Evolutionary conservation across 2,888 invertebrate genomes (phyloP), one percentile per base, ranked within the genome.

Genomic region (Pyralis farinalis): DNA sequence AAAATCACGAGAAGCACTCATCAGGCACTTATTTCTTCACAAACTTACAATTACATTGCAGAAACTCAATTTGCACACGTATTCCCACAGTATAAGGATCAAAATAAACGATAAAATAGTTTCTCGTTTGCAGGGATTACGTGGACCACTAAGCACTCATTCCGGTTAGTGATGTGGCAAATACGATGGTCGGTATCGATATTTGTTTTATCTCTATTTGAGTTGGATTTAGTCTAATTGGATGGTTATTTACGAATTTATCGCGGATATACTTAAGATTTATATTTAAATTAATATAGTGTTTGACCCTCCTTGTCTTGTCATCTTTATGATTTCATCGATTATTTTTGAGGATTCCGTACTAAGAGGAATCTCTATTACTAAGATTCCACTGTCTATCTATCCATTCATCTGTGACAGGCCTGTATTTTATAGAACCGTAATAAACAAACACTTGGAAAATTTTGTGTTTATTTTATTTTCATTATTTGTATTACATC

Each of bases 1-100:
- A 80, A 82, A 82, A 82, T 80, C 77, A 76, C 69, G 58, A 63
- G 63, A 59, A 66, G 58, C 74, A 74, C 71, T 77, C 79, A 77
- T 75, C 76, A 72, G 71, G 71, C 77, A 80, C 74, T 76, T 74
- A 71, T 58, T 50, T 57, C 50, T 42, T 50, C 42, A 51, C 55
- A 46, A 53, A 44, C 41, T 44, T 55, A 43, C 25, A 29, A 42
- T 31, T 43, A 34, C 22, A 9, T 21, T 5, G 25, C 30, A 21
- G 28, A 10, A 20, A 27, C 12, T 11, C 20, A 3, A 39, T 31
- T 40, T 16, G 42, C 28, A 38, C 34, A 37, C 58, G 54, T 69
- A 57, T 38, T 22, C 1, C 45, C 2, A 27, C 1, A 29, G 3
- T 9, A 46, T 56, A 64, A 44, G 49, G 60, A 37, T 47, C 32